Evolutionary conservation across 2,113 vertebrate genomes (phyloP).

Genomic region (Peromyscus polionotus): DNA sequence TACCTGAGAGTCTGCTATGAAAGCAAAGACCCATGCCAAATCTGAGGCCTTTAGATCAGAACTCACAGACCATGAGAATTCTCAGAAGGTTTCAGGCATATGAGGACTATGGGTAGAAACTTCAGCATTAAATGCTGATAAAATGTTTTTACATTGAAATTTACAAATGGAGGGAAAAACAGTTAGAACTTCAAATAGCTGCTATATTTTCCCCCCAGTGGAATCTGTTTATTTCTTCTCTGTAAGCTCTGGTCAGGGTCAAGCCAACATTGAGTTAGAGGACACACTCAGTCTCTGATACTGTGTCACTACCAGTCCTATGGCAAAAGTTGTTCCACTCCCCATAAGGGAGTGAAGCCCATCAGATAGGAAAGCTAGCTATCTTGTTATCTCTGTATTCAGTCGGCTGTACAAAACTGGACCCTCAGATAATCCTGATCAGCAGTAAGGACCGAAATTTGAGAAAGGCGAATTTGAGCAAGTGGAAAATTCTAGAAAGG

Average conservation of each 20-base stretch:
- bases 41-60: background rate
- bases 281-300: background rate
- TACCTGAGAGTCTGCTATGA: background rate
- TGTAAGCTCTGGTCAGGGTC: background rate
- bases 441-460: conserved; percentile 65
- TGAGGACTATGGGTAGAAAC: background rate
- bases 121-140: background rate
- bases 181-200: background rate
- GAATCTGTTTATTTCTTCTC: background rate
- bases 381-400: conserved; percentile 74
- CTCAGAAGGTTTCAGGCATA: background rate
- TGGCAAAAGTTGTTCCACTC: conserved; percentile 58
- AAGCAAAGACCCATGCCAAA: background rate
- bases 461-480: conserved; percentile 73
- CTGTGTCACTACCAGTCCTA: background rate
- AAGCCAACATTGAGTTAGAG: background rate
- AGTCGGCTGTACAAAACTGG: conserved; percentile 68
- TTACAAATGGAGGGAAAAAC: background rate
- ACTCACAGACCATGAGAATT: background rate
- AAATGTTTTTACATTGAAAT: background rate
- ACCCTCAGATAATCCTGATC: conserved; percentile 59
- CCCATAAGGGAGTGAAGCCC: conserved; percentile 8
- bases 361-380: conserved; percentile 77
- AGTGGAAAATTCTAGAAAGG: conserved; percentile 79
- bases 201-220: background rate